Evolutionary conservation across 2,888 invertebrate species (phyloP).

Genomic region (Habroteleia sp.): DNA sequence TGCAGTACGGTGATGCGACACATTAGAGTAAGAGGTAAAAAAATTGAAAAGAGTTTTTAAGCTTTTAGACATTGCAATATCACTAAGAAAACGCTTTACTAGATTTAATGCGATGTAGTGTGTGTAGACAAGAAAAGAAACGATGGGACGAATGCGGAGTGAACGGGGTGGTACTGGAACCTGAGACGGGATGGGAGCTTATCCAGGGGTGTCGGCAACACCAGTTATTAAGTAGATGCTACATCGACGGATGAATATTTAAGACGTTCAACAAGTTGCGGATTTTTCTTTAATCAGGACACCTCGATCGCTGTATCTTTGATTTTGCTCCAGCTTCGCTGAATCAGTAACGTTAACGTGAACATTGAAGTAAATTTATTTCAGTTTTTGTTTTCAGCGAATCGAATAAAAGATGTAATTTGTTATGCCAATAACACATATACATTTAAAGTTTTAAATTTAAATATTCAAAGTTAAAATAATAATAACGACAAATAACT

Average conservation of each 20-base stretch:
- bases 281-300: slow-evolving; percentile 76
- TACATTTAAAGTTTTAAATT: too few relatives aligned
- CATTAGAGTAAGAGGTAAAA: slow-evolving; percentile 65
- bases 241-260: slow-evolving; percentile 80
- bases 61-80: slow-evolving; percentile 76
- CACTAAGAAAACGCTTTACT: slow-evolving; percentile 78
- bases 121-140: slow-evolving; percentile 56
- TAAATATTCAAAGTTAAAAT: too few relatives aligned
- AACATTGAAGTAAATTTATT: too few relatives aligned
- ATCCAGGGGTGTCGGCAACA: slow-evolving; percentile 73
- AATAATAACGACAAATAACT: too few relatives aligned
- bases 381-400: too few relatives aligned
- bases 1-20: slow-evolving; percentile 18
- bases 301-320: slow-evolving; percentile 39
- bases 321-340: slow-evolving; percentile 24
- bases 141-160: slow-evolving; percentile 31
- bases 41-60: slow-evolving; percentile 78
- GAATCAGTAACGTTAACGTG: slow-evolving; percentile 12
- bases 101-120: slow-evolving; percentile 76
- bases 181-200: slow-evolving; percentile 66
- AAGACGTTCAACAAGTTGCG: slow-evolving; percentile 81
- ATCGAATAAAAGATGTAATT: too few relatives aligned
- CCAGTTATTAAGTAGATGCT: slow-evolving; percentile 79
- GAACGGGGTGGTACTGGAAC: slow-evolving; percentile 51
- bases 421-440: too few relatives aligned